phyloP scores from a whole-genome alignment of 2,113 vertebrate genomes.

The Chamaetylas fuelleborni region DNA sequence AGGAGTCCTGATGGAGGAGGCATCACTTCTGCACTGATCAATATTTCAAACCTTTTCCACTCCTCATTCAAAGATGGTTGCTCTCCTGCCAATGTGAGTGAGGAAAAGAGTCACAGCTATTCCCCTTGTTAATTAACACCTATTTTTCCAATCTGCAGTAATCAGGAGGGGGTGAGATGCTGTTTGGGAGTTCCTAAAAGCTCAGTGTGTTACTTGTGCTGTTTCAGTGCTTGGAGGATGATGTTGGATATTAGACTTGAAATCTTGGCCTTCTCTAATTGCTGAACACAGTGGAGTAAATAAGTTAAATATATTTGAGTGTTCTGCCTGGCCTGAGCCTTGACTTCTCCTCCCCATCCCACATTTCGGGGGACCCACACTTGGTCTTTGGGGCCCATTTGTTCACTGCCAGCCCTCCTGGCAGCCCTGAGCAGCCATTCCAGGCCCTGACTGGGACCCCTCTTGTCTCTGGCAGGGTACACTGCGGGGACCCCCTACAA shows the following conservation, averaged over 20 bases:
- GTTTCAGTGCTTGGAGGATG: not conserved
- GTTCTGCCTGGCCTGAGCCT: not conserved
- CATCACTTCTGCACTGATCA: not conserved
- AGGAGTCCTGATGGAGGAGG: not conserved
- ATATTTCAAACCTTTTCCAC: not conserved
- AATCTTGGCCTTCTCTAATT: not conserved
- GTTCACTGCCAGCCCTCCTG: not conserved
- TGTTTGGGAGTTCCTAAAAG: not conserved
- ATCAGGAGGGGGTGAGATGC: not conserved
- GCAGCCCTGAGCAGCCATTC: not conserved
- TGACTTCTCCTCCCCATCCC: not conserved
- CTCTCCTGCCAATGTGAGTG: not conserved
- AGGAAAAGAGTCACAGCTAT: not conserved
- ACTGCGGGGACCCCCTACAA: constrained; percentile 96
- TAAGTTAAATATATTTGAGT: not conserved
- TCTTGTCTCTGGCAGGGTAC: constrained; percentile 81
- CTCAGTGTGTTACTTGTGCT: not conserved
- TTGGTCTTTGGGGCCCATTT: accelerated
- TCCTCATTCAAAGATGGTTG: not conserved
- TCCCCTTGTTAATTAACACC: not conserved
- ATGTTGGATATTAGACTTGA: not conserved
- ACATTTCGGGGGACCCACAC: no score
- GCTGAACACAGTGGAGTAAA: not conserved
- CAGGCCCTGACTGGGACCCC: not conserved
- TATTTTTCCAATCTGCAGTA: not conserved